Evolutionary conservation across 2,888 invertebrate species (phyloP), one percentile per base, ranked within the genome.

Genomic region (Camptogramma bilineatum): DNA sequence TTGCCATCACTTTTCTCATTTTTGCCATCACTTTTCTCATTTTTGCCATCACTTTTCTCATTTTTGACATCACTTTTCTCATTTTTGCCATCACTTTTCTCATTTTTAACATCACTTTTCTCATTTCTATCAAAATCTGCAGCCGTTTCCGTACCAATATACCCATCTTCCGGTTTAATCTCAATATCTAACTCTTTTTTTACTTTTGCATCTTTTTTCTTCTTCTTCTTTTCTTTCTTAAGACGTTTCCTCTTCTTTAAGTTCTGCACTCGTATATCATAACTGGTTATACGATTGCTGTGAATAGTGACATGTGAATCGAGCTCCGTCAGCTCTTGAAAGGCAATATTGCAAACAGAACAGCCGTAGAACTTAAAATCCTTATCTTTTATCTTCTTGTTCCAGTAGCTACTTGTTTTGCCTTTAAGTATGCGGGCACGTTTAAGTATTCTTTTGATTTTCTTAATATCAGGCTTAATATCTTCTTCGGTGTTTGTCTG

Each of bases 121-220:
- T n/a, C n/a, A n/a, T n/a, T n/a, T n/a, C 1, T 3, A 9, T 47
- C 19, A 19, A 47, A 47, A 9, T 89, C 84, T 0, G 73, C 39
- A 0, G 87, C 84, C 60, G 78, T 86, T 31, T 87, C 87, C 0
- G 77, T 85, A 5, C 91, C 91, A 31, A 91, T 91, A 42, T 89
- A 91, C 0, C 91, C 91, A 0, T 91, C 91, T 74, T 91, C 91
- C 0, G 91, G 91, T 66, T 91, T 91, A 0, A 91, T 90, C 60
- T 92, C 92, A 0, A 89, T 44, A 0, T 84, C 84, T 0, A 69
- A 5, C 0, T 78, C 75, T 0, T 74, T 76, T 17, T 80, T 74
- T 0, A 81, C 69, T 61, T 79, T 79, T 0, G 71, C 67, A 7
- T 80, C 48, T 46, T 87, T 89, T 55, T 87, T 86, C 17, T 78